Conservation (phyloP, 2,888 invertebrate genomes). For the Idaea aversata region DNA sequence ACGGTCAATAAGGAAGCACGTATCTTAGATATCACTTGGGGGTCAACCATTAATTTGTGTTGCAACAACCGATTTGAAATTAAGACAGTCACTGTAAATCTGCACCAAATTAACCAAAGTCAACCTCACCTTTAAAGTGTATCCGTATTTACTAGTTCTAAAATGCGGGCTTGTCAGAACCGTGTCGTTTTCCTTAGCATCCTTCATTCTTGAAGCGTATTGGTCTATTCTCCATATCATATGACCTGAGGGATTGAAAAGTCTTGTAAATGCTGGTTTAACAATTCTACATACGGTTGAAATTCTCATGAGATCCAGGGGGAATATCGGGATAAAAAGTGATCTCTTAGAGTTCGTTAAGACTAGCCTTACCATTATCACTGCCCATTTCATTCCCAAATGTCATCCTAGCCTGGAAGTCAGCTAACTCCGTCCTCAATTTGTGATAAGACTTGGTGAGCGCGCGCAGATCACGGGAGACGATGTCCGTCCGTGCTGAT, state of each 20-base stretch:
- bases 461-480: conserved; percentile 62
- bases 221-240: conserved; percentile 86
- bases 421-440: conserved; percentile 62
- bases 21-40: no score
- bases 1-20: no score
- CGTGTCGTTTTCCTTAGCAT: conserved; percentile 83
- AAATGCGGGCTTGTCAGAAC: conserved; percentile 85
- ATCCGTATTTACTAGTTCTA: conserved; percentile 86
- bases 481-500: conserved; percentile 49
- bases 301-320: no score
- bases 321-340: no score
- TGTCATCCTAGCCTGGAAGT: conserved; percentile 62
- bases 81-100: not conserved
- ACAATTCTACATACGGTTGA: no score
- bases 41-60: no score
- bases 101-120: not conserved
- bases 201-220: conserved; percentile 83
- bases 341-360: no score
- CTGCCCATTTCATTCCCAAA: conserved; percentile 60
- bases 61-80: no score
- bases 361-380: conserved; percentile 52
- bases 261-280: not conserved
- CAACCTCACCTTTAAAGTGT: conserved; percentile 82
- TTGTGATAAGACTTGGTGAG: conserved; percentile 71
- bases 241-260: conserved; percentile 64